These are phyloP conservation scores for Amniataba percoides DNA, from an alignment of 2,797 vertebrate species.

Conservation along the genomic window DNA sequence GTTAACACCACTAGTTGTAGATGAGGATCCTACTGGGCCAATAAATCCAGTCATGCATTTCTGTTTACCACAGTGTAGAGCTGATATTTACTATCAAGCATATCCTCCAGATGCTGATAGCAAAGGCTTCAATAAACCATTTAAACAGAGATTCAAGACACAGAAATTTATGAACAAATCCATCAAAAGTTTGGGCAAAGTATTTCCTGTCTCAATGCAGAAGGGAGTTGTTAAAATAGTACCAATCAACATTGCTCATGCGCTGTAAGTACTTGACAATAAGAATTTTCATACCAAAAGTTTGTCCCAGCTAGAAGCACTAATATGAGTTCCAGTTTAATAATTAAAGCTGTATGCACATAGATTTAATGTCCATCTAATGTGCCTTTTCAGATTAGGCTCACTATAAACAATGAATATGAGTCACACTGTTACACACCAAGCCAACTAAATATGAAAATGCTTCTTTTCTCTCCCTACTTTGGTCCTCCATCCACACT, in stretches of 20 bases:
- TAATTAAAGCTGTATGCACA: not conserved
- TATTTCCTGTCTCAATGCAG: not conserved
- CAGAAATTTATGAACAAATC: not conserved
- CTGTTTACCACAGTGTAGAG: not conserved
- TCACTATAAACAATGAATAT: not conserved
- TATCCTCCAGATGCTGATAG: not conserved
- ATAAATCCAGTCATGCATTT: not conserved
- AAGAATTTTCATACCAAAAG: not conserved
- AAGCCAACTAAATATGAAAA: not conserved
- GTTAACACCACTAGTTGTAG: not conserved
- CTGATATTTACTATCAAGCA: not conserved
- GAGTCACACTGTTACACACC: not conserved
- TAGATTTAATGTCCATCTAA: not conserved
- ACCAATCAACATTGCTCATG: not conserved
- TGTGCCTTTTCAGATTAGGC: not conserved
- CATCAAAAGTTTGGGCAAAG: not conserved
- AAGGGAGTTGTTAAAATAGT: not conserved
- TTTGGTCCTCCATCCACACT: too few species aligned
- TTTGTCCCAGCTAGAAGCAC: not conserved
- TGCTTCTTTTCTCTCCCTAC: not conserved
- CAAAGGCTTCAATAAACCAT: slow-evolving; percentile 10
- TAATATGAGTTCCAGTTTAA: not conserved
- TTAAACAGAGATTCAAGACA: not conserved
- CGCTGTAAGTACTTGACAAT: not conserved
- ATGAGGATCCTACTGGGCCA: not conserved